These are phyloP conservation scores for Psilopogon haemacephalus DNA, from an alignment of 2,113 vertebrate genomes.

Conservation along the genomic window DNA sequence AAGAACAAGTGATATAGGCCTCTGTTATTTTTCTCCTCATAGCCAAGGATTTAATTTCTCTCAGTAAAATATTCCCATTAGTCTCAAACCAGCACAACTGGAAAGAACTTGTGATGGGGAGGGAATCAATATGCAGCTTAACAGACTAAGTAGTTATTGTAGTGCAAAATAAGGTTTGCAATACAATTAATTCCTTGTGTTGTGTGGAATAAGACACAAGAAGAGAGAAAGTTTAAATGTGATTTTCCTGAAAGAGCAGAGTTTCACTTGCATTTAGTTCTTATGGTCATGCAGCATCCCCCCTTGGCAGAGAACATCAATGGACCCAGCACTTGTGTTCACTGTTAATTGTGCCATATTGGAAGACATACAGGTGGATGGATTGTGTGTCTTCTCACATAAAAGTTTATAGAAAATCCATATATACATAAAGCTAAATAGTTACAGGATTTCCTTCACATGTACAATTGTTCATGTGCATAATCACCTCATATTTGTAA, in stretches of 20 bases:
- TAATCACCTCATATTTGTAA: neutral
- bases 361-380: neutral
- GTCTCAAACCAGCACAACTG: too few relatives aligned
- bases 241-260: neutral
- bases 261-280: neutral
- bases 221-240: neutral
- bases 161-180: neutral
- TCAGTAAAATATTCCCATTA: too few relatives aligned
- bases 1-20: too few relatives aligned
- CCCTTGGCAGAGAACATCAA: neutral
- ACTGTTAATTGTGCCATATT: neutral
- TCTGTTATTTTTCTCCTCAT: too few relatives aligned
- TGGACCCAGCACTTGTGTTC: neutral
- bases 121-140: conserved; percentile 11
- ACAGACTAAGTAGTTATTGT: neutral
- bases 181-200: neutral
- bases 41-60: too few relatives aligned
- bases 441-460: neutral
- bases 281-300: neutral
- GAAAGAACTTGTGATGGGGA: neutral
- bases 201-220: neutral
- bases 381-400: neutral
- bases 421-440: neutral
- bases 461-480: neutral
- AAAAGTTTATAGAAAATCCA: neutral